These are phyloP conservation scores for Synergus gifuensis DNA, from an alignment of 2,888 invertebrate species.

Conservation along the genomic window DNA sequence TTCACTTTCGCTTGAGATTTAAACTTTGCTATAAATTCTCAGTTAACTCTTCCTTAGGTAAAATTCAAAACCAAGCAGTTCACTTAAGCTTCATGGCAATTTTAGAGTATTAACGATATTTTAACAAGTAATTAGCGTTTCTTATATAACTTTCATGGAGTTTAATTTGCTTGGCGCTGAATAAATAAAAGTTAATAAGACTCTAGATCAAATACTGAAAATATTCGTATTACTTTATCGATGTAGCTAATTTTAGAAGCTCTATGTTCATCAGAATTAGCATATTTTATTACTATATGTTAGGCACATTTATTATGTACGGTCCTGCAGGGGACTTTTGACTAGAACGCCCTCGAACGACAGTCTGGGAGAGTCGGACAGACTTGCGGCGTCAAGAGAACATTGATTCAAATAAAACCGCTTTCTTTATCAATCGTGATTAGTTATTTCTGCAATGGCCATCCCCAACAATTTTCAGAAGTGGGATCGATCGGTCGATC, in stretches of 20 bases:
- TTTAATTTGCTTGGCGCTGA: conserved; percentile 6
- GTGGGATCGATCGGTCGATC: too few relatives aligned
- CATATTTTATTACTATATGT: not conserved
- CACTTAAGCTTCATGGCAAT: conserved; percentile 16
- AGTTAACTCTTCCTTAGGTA: not conserved
- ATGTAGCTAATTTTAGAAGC: not conserved
- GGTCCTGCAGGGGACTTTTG: too few relatives aligned
- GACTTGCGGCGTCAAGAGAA: too few relatives aligned
- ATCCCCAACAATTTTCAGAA: too few relatives aligned
- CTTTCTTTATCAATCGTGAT: too few relatives aligned
- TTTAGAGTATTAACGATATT: not conserved
- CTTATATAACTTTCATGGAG: conserved; percentile 13
- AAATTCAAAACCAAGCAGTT: conserved; percentile 17
- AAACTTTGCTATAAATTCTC: conserved; percentile 33
- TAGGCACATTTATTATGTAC: too few relatives aligned
- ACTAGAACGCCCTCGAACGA: too few relatives aligned
- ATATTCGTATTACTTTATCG: not conserved
- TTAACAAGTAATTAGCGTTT: conserved; percentile 22
- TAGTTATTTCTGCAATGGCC: too few relatives aligned
- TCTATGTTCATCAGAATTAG: not conserved
- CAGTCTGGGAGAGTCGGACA: too few relatives aligned
- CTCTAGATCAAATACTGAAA: not conserved
- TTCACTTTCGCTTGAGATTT: conserved; percentile 35
- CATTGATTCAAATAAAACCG: too few relatives aligned
- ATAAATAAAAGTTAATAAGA: conserved; percentile 14